A percentile compares a stretch with the other conserved stretches of the same genome.
Evolutionary conservation across 35 echinoderm and acorn worm genomes (phyloP).

Genomic region (Diadema setosum): DNA sequence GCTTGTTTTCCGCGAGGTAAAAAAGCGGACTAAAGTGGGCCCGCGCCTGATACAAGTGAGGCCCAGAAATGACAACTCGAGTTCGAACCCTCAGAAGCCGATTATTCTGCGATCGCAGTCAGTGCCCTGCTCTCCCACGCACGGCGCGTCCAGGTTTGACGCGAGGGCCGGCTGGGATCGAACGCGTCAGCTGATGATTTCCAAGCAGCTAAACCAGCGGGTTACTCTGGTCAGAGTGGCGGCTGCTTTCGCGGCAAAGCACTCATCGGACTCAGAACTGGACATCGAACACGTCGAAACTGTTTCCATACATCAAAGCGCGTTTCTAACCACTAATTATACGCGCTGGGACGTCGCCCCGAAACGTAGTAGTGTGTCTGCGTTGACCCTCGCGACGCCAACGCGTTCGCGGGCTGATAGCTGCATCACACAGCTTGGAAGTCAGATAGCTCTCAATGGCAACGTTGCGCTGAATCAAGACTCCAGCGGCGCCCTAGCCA

Average conservation of each 20-base stretch:
- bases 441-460: background rate
- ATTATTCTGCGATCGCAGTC: background rate
- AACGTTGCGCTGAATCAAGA: background rate
- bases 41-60: conserved; percentile 13
- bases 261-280: background rate
- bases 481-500: background rate
- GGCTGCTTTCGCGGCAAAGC: background rate
- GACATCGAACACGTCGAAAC: background rate
- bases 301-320: background rate
- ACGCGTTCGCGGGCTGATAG: background rate
- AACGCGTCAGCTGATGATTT: background rate
- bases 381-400: background rate
- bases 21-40: conserved; percentile 43
- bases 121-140: background rate
- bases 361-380: background rate
- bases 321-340: background rate
- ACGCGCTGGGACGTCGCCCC: background rate
- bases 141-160: background rate
- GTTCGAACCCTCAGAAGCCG: background rate
- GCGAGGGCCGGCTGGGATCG: background rate
- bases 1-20: conserved; percentile 54
- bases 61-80: background rate
- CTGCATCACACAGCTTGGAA: background rate
- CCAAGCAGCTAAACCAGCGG: background rate
- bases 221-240: background rate